phyloP scores from a whole-genome alignment of 2,888 invertebrate genomes.

The Drosophila recens region DNA sequence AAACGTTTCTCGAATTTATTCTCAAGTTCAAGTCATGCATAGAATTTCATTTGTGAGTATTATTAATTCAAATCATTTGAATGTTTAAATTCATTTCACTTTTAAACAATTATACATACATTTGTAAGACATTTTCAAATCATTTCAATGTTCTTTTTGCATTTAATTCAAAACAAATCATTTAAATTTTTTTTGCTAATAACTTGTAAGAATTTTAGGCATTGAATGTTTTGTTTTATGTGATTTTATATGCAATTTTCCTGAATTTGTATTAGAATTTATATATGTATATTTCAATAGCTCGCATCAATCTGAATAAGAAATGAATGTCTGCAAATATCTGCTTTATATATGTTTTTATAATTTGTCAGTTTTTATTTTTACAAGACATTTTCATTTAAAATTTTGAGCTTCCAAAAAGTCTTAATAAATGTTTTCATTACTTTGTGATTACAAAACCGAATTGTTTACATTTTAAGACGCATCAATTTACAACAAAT shows the following conservation, averaged over 20 bases:
- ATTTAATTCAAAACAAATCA: background rate
- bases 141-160: background rate
- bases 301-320: background rate
- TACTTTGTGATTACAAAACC: conserved; percentile 2
- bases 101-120: background rate
- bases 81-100: background rate
- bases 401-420: background rate
- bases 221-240: conserved; percentile 17
- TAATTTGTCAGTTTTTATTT: background rate
- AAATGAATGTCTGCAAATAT: background rate
- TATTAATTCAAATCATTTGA: conserved; percentile 1
- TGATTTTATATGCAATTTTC: conserved; percentile 49
- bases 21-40: conserved; percentile 24
- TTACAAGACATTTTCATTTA: background rate
- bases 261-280: conserved; percentile 1
- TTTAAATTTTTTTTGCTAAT: background rate
- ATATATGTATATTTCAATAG: background rate
- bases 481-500: background rate
- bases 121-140: background rate
- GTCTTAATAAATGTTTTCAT: too few species aligned
- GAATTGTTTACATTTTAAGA: conserved; percentile 1
- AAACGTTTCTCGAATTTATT: conserved; percentile 26
- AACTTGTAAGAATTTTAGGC: background rate
- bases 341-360: background rate
- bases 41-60: conserved; percentile 18